Evolutionary conservation across 2,113 vertebrate species (phyloP).

Genomic region (Ondatra zibethicus): DNA sequence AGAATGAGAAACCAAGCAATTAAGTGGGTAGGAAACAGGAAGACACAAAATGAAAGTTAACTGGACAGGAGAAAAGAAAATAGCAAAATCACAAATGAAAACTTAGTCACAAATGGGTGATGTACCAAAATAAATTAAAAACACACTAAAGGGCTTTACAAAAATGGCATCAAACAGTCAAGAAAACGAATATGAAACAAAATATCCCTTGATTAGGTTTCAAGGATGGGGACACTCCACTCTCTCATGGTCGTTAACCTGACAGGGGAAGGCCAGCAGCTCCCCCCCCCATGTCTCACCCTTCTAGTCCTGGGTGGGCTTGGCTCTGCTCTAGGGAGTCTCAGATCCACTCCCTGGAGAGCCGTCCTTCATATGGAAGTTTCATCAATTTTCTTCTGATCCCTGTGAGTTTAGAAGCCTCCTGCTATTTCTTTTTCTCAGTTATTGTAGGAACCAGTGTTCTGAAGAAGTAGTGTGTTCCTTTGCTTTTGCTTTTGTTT

Average conservation of each 20-base stretch:
- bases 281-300: accelerated
- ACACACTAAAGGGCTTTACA: not conserved
- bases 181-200: not conserved
- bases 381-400: not conserved
- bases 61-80: not conserved
- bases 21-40: not conserved
- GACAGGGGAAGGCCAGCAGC: not conserved
- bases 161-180: not conserved
- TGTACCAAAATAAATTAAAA: not conserved
- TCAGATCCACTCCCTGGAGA: not conserved
- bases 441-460: not conserved
- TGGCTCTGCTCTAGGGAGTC: not conserved
- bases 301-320: not conserved
- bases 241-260: not conserved
- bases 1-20: not conserved
- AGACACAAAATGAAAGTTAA: not conserved
- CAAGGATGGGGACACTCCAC: not conserved
- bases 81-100: not conserved
- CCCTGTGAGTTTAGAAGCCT: not conserved
- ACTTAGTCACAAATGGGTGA: not conserved
- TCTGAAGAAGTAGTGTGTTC: not conserved
- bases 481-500: too few relatives aligned
- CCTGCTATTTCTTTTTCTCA: not conserved
- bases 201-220: not conserved
- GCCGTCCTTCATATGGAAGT: not conserved